These are phyloP conservation scores for Zaprionus ornatus DNA, from an alignment of 1,140 invertebrate genomes.

Conservation along the genomic window DNA sequence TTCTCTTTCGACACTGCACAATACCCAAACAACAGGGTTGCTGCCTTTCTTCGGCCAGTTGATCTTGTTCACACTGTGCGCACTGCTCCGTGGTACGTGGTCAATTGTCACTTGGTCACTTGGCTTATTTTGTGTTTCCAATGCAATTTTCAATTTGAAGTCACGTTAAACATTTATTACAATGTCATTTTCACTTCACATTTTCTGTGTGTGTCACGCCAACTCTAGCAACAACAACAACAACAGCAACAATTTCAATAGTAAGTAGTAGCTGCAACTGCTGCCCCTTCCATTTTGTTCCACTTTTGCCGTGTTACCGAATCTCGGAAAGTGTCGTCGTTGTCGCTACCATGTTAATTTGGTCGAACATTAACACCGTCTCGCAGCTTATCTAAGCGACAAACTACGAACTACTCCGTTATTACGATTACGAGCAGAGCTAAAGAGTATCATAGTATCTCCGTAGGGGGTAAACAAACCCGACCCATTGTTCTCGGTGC, in stretches of 20 bases:
- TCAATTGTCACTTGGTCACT: slow-evolving; percentile 11
- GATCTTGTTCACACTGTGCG: slow-evolving; percentile 65
- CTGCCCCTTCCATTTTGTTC: slow-evolving; percentile 20
- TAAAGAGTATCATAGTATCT: not conserved
- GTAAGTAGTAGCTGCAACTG: slow-evolving; percentile 12
- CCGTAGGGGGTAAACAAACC: slow-evolving; percentile 23
- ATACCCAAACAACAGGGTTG: not conserved
- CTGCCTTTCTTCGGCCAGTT: slow-evolving; percentile 35
- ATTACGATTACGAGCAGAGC: slow-evolving; percentile 13
- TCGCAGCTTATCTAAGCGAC: slow-evolving; percentile 34
- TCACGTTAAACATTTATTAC: slow-evolving; percentile 71
- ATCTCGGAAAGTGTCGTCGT: slow-evolving; percentile 44
- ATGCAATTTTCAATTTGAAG: slow-evolving; percentile 63
- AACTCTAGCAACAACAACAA: slow-evolving; percentile 30
- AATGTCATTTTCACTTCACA: slow-evolving; percentile 63
- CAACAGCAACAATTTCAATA: slow-evolving; percentile 33
- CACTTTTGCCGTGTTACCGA: slow-evolving; percentile 36
- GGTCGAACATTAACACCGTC: slow-evolving; percentile 32
- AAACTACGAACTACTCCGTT: slow-evolving; percentile 26
- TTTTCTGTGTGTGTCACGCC: slow-evolving; percentile 32
- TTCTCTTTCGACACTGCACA: not conserved
- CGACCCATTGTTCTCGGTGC: slow-evolving; percentile 33
- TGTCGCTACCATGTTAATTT: slow-evolving; percentile 44
- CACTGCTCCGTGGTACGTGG: slow-evolving; percentile 19
- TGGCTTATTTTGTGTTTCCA: slow-evolving; percentile 11